A percentile compares a stretch with the other conserved stretches of the same genome.
Conservation (phyloP, 1,140 invertebrate genomes). For the Ephestia elutella region DNA sequence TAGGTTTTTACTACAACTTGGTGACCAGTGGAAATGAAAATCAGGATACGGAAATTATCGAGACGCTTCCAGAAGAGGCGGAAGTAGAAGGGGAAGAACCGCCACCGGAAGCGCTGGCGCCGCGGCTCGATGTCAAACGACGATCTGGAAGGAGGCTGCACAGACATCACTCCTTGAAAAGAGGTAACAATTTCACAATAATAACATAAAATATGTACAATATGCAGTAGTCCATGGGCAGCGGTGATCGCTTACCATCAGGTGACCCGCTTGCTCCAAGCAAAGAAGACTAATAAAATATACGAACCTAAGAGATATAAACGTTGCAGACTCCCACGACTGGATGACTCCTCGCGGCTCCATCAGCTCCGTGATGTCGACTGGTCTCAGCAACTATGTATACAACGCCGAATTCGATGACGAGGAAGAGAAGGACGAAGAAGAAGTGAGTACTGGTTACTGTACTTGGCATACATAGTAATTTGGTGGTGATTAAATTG, state of each 20-base stretch:
- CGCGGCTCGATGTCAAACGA: constrained; percentile 43
- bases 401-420: constrained; percentile 49
- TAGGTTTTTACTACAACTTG: constrained; percentile 57
- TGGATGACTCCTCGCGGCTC: constrained; percentile 65
- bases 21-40: constrained; percentile 54
- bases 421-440: constrained; percentile 45
- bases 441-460: constrained; percentile 34
- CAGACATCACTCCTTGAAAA: constrained; percentile 51
- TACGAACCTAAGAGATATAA: too few species aligned
- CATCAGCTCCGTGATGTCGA: constrained; percentile 56
- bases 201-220: too few species aligned
- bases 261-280: too few species aligned
- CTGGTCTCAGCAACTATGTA: constrained; percentile 49
- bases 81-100: constrained; percentile 31
- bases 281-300: too few species aligned
- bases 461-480: too few species aligned
- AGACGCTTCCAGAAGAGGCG: constrained; percentile 48
- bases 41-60: constrained; percentile 50
- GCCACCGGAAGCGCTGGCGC: constrained; percentile 21
- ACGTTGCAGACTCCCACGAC: constrained; percentile 49
- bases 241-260: not conserved
- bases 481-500: too few species aligned
- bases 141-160: constrained; percentile 45
- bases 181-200: constrained; percentile 33
- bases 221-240: too few species aligned